Base-by-base conservation (phyloP, 30 jellyfish, hydroid and myxozoan genomes). In the Haliclystus octoradiatus region DNA sequence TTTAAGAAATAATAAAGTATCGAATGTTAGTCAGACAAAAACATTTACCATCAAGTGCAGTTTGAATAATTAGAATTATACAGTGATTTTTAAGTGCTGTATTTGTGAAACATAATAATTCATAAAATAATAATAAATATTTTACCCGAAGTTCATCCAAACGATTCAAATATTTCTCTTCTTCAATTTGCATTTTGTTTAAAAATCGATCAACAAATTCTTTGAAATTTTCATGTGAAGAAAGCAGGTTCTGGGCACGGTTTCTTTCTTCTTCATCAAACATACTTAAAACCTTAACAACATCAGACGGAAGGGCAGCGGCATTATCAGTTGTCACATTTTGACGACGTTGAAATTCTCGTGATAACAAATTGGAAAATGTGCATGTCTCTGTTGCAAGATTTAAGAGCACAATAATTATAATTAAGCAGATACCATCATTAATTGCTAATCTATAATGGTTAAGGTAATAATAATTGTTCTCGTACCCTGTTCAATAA, bases 291-390 rank as follows among this genome's bases (percentile, higher is more conserved):
- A 88, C 95, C 34, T 95, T 80, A 65, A 88, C 97, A 31, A 88
- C 97, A 62, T 88, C 97, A 9, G 97, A 95, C 9, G 97, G 95
- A 24, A 88, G 75, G 0, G 84, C 95, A 0, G 97, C 81, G 28
- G 97, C 96, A 46, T 85, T 93, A 52, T 85, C 96, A 49, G 72
- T 66, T 33, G 93, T 81, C 23, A 93, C 81, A 61, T 85, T 89
- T 1, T 70, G 71, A 47, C 89, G 33, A 28, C 96, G 63, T 49
- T 85, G 93, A 53, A 64, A 32, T 33, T 83, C 95, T 32, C 91
- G 73, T 27, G 63, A 68, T 27, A 81, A 73, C 34, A 84, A 80
- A 34, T 71, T 84, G 23, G 69, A 30, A 15, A 80, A 64, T 32
- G 93, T 50, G 1, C 67, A 34, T 28, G 65, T 40, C 57, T 40